These are phyloP conservation scores for Noturus placidus DNA, from an alignment of 2,113 vertebrate genomes.

Conservation along the genomic window DNA sequence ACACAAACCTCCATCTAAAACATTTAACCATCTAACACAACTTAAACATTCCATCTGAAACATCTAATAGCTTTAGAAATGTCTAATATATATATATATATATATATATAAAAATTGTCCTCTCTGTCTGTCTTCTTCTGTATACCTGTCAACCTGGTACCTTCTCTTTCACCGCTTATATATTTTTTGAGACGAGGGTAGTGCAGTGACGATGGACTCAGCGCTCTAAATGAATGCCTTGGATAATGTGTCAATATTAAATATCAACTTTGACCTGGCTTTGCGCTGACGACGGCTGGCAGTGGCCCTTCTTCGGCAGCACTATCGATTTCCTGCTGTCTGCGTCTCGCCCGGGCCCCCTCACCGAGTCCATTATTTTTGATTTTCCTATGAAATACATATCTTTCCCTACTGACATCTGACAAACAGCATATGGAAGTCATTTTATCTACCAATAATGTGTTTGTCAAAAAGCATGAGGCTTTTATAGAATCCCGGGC, in stretches of 20 bases:
- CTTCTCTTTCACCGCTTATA: constrained; percentile 18
- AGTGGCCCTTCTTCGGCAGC: constrained; percentile 61
- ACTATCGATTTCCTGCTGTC: constrained; percentile 78
- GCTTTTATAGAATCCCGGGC: constrained; percentile 78
- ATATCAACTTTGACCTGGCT: constrained; percentile 76
- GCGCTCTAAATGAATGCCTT: constrained; percentile 76
- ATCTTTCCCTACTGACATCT: constrained; percentile 81
- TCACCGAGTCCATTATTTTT: constrained; percentile 85
- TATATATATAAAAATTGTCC: not conserved
- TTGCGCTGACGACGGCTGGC: constrained; percentile 51
- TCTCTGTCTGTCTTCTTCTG: not conserved
- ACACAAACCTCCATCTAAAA: not conserved
- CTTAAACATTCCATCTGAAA: not conserved
- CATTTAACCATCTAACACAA: not conserved
- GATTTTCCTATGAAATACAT: constrained; percentile 85
- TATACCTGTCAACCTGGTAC: too few relatives aligned
- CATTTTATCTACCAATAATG: constrained; percentile 83
- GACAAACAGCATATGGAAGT: constrained; percentile 86
- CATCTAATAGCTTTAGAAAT: not conserved
- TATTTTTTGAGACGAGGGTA: constrained; percentile 30
- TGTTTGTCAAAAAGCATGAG: constrained; percentile 80
- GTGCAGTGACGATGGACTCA: constrained; percentile 71
- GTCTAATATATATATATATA: not conserved
- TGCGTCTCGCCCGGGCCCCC: constrained; percentile 59
- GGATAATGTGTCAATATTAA: constrained; percentile 83